Conservation (phyloP, 2,113 vertebrate genomes). For the western clawed frog (Xenopus tropicalis) region UCB_Xtro_10.0 CM004447.2:21241001-21241500, state of each 20-base stretch:
- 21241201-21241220: conserved; percentile 11
- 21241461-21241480: background rate
- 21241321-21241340: conserved; percentile 83
- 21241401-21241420: background rate
- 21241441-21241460: no score
- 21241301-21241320: conserved; percentile 88
- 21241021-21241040: no score
- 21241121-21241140: conserved; percentile 92
- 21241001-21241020: no score
- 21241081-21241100: conserved; percentile 78
- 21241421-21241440: no score
- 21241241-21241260: no score
- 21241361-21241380: conserved; percentile 97
- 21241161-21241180: conserved; percentile 92
- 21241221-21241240: no score
- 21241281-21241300: conserved; percentile 15
- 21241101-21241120: conserved; percentile 92
- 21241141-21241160: conserved; percentile 88
- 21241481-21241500: no score
- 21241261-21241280: no score
- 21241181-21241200: conserved; percentile 84
- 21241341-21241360: conserved; percentile 80
- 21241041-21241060: no score
- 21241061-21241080: no score
- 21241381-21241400: conserved; percentile 95